Evolutionary conservation across 2,888 invertebrate genomes (phyloP).

Genomic region (Kryphioiulus occultus): DNA sequence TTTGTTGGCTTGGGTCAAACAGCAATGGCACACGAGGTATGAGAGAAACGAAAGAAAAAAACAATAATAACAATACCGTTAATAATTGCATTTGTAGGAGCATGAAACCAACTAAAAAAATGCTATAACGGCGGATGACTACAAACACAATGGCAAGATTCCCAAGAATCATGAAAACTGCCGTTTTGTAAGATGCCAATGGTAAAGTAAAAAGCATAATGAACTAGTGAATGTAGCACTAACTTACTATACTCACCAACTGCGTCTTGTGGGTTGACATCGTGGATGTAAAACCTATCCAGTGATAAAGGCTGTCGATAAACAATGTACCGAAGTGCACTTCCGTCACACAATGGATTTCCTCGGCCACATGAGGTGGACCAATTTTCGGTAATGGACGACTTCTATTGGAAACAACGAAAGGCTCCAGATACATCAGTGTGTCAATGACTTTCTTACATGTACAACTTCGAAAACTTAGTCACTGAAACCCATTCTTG

Average conservation of each 20-base stretch:
- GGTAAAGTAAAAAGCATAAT: slow-evolving; percentile 24
- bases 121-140: no score
- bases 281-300: slow-evolving; percentile 64
- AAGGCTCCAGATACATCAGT: background rate
- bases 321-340: slow-evolving; percentile 62
- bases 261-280: slow-evolving; percentile 59
- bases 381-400: slow-evolving; percentile 64
- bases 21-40: background rate
- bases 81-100: background rate
- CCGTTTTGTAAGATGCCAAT: background rate
- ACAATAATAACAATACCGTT: background rate
- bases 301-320: slow-evolving; percentile 65
- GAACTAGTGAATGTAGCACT: background rate
- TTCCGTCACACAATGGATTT: slow-evolving; percentile 56
- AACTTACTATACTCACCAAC: slow-evolving; percentile 54
- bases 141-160: background rate
- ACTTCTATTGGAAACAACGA: slow-evolving; percentile 60
- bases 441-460: no score
- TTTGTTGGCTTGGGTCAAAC: slow-evolving; percentile 58
- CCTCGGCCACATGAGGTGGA: slow-evolving; percentile 60
- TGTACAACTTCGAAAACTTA: no score
- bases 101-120: no score
- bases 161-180: background rate
- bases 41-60: background rate
- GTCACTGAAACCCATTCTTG: slow-evolving; percentile 55